Conservation (phyloP, 2,113 vertebrate species). For the Propithecus coquereli region DNA sequence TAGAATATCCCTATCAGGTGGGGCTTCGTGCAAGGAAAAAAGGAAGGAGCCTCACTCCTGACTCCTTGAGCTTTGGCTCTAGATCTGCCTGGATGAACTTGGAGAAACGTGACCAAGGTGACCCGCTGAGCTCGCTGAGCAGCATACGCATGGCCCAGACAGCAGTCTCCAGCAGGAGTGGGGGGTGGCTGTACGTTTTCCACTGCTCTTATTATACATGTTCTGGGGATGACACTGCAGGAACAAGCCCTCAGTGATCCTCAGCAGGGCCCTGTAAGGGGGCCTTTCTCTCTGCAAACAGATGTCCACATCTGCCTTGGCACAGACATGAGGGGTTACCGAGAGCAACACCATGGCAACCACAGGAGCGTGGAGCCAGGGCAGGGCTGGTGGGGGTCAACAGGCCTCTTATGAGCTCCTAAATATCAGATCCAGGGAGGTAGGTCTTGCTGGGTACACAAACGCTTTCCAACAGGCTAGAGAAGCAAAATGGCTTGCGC, state of each 20-base stretch:
- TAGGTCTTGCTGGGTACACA: not conserved
- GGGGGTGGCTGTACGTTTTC: not conserved
- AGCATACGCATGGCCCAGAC: not conserved
- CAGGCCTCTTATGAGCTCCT: not conserved
- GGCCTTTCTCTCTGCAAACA: not conserved
- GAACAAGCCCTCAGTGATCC: not conserved
- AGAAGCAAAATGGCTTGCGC: not conserved
- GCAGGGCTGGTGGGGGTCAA: not conserved
- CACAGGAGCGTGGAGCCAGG: not conserved
- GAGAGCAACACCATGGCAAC: too few relatives aligned
- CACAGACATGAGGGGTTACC: too few relatives aligned
- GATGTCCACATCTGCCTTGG: not conserved
- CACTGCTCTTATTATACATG: not conserved
- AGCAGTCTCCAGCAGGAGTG: not conserved
- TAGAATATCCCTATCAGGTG: not conserved
- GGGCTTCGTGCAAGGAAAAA: not conserved
- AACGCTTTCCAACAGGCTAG: not conserved
- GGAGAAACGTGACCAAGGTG: not conserved
- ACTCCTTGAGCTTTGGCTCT: not conserved
- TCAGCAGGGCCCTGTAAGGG: not conserved
- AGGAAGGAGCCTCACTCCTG: not conserved
- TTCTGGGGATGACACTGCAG: not conserved
- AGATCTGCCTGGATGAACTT: slow-evolving; percentile 9
- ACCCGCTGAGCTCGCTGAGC: not conserved
- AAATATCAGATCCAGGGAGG: not conserved